Evolutionary conservation across 2,113 vertebrate genomes (phyloP), one percentile per base, ranked within the genome.

Genomic region (Misgurnus mizolepis): DNA sequence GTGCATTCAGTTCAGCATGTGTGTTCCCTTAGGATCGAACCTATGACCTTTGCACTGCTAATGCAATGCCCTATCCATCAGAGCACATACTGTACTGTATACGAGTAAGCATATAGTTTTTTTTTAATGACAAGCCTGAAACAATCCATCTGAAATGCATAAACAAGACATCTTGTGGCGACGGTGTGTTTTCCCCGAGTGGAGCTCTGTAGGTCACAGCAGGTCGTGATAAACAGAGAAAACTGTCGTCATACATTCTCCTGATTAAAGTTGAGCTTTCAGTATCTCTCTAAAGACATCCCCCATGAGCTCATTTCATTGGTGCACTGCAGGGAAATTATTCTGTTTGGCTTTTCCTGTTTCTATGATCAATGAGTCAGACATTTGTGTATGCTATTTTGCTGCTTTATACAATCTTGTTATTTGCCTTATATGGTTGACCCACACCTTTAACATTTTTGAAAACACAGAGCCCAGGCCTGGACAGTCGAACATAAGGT

Each of bases 161-260:
- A 6, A 68, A 49, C 2, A 5, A 69, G 67, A 18, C 6, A 0
- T 71, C 7, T 71, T 40, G 7, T 71, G 49, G 49, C 39, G 6
- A 60, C 41, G 7, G 39, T 18, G 53, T 73, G 39, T 60, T 56
- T 73, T 41, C 72, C 17, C 27, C 17, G 3, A 45, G 53, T 1
- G 40, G 49, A 43, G 14, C 58, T 62, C 58, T 34, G 12, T 11
- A 58, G 43, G 66, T 68, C 43, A 50, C 15, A 72, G 9, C 15
- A 72, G 58, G 8, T 11, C 41, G 3, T 64, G 73, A 75, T 61
- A 75, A 61, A 75, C n/a, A 27, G 5, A 41, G 27, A 40, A 27
- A 74, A 74, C n/a, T 49, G 72, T 62, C 22, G 11, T 43, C 12
- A 8, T 75, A 58, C 43, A 10, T 34, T 27, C 58, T 61, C 58